Evolutionary conservation across 1,140 invertebrate species (phyloP), one percentile per base, ranked within the genome.

Genomic region (Akabosia matsudoensis): DNA sequence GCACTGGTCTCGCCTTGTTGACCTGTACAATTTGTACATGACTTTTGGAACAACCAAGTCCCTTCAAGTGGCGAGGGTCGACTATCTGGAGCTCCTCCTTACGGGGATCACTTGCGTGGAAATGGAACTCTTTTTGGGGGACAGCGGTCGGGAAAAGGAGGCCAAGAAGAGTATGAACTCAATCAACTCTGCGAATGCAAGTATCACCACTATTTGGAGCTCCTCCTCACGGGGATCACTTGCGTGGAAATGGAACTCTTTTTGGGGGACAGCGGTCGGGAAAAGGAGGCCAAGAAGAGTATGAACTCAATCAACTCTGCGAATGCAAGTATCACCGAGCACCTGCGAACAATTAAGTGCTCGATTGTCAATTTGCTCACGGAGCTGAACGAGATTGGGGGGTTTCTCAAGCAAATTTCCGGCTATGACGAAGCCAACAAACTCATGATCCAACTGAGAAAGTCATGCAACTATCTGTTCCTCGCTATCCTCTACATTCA

Each of bases 221-320:
- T 79, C 16, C 14, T 78, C 1, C 33, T 79, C 7, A 79, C 79
- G 28, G 79, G 79, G 13, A 78, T 79, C 24, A 74, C 74, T 67
- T 64, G 73, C 31, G 78, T 79, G 0, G 79, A 79, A 74, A 67
- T 79, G 70, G 79, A 79, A 73, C 54, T 79, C 16, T 79, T 77
- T 64, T 51, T 79, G 0, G 79, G 79, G 1, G 73, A 56, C 33
- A 52, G 26, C 2, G 76, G 76, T 3, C 37, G 79, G 56, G 76
- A 79, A 71, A 79, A 79, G 34, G 79, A 79, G 61, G 74, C 74
- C 1, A 79, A 79, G 56, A 79, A 78, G 52, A 74, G 75, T 61
- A 56, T 37, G 18, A 76, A 56, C 34, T 14, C 70, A 1, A 67
- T 78, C 3, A 75, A 73, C 18, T 34, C 79, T 22, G 34, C 70